phyloP scores from a whole-genome alignment of 2,888 invertebrate genomes.

The Meta bourneti region DNA sequence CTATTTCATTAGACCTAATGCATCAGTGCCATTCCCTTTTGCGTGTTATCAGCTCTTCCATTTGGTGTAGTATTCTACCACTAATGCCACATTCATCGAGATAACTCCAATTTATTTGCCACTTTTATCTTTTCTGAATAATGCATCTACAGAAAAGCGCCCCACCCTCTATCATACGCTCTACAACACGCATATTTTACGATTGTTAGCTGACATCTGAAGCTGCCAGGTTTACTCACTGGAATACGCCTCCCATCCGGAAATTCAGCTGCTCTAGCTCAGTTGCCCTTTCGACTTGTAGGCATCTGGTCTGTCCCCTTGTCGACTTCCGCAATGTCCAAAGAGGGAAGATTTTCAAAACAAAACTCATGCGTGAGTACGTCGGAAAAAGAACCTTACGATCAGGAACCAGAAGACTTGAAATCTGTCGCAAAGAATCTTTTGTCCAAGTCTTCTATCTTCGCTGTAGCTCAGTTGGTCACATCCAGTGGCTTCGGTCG shows the following conservation, averaged over 20 bases:
- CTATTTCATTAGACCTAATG: not conserved
- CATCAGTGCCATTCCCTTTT: not conserved
- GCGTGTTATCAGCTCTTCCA: not conserved
- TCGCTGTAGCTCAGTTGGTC: constrained; percentile 68
- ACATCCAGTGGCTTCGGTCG: constrained; percentile 53
- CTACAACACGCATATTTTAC: not conserved
- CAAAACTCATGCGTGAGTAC: constrained; percentile 1
- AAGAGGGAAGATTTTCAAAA: not conserved
- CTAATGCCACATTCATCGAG: constrained; percentile 16
- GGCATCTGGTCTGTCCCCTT: not conserved
- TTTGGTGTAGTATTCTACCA: not conserved
- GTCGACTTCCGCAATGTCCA: constrained; percentile 21
- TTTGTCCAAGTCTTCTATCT: constrained; percentile 61
- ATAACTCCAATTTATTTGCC: constrained; percentile 37
- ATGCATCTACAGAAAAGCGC: constrained; percentile 28
- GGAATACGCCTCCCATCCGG: not conserved
- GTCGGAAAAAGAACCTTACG: not conserved
- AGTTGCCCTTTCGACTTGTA: not conserved
- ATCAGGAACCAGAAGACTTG: constrained; percentile 41
- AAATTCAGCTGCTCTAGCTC: not conserved
- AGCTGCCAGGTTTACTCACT: not conserved
- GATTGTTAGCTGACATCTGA: not conserved
- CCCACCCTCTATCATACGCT: constrained; percentile 18
- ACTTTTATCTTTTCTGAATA: constrained; percentile 55
- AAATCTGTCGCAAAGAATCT: constrained; percentile 49